A percentile compares a stretch with the other conserved stretches of the same genome.
phyloP scores from a whole-genome alignment of 1,140 invertebrate genomes.

The Drosophila sechellia region DNA sequence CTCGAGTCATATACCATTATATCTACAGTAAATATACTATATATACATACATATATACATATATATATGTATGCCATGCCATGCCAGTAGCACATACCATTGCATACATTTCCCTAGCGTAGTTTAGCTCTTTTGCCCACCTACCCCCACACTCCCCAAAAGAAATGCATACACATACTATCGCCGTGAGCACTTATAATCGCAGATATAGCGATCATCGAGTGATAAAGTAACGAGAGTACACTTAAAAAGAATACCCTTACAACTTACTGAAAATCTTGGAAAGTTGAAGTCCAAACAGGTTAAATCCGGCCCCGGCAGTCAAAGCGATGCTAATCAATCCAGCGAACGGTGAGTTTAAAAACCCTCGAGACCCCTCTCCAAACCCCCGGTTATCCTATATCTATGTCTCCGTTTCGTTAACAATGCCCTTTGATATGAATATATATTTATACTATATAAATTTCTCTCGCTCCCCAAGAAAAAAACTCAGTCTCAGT shows the following conservation, averaged over 20 bases:
- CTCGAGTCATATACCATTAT: slow-evolving; percentile 15
- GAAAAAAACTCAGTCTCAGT: slow-evolving; percentile 13
- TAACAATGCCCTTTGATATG: not conserved
- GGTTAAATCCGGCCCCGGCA: slow-evolving; percentile 46
- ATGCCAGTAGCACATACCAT: slow-evolving; percentile 49
- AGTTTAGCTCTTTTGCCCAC: slow-evolving; percentile 26
- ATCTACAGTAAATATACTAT: slow-evolving; percentile 15
- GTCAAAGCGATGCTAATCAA: slow-evolving; percentile 29
- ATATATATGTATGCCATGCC: slow-evolving; percentile 17
- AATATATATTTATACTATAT: not conserved
- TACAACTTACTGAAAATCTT: slow-evolving; percentile 43
- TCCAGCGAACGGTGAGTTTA: slow-evolving; percentile 37
- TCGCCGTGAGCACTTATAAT: slow-evolving; percentile 5
- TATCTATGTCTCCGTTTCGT: slow-evolving; percentile 2
- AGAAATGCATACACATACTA: not conserved
- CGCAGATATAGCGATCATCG: not conserved
- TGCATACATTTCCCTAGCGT: slow-evolving; percentile 39
- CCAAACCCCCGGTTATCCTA: not conserved
- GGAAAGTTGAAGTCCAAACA: slow-evolving; percentile 53
- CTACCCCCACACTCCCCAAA: slow-evolving; percentile 7
- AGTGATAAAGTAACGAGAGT: not conserved
- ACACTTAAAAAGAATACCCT: slow-evolving; percentile 1
- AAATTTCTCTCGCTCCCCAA: slow-evolving; percentile 10
- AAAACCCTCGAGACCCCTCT: slow-evolving; percentile 13
- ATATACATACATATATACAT: not conserved